A percentile compares a stretch with the other conserved stretches of the same genome.
These are phyloP conservation scores for Pristis pectinata DNA, from an alignment of 2,797 vertebrate species.

Conservation along the genomic window DNA sequence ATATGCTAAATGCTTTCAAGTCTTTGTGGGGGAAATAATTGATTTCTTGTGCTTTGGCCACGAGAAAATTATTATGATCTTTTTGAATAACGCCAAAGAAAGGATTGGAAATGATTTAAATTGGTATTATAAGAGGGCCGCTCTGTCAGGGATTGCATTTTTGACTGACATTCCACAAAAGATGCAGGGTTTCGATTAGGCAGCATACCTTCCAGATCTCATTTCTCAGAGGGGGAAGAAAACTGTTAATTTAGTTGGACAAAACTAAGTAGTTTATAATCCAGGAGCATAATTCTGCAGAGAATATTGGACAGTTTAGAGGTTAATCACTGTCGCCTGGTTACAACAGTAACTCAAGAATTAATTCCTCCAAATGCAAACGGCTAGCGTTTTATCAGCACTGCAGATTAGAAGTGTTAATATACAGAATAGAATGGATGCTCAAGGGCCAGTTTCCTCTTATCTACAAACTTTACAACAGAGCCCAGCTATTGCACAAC, in stretches of 20 bases:
- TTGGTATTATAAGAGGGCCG: constrained; percentile 97
- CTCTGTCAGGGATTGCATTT: constrained; percentile 79
- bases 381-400: constrained; percentile 98
- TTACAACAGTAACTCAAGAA: constrained; percentile 97
- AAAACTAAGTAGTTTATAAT: constrained; percentile 99
- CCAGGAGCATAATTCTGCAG: constrained; percentile 93
- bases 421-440: constrained; percentile 99
- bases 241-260: constrained; percentile 99
- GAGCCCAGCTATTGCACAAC: constrained; percentile 89
- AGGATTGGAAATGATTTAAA: constrained; percentile 99
- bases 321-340: constrained; percentile 99
- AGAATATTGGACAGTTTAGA: constrained; percentile 99
- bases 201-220: constrained; percentile 67
- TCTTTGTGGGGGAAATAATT: constrained; percentile 99
- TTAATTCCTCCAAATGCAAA: constrained; percentile 99
- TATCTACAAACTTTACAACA: constrained; percentile 99
- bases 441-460: constrained; percentile 99
- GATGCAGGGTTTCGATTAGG: constrained; percentile 83
- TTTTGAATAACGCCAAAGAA: constrained; percentile 99
- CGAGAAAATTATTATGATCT: constrained; percentile 99
- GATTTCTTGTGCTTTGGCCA: constrained; percentile 99
- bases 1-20: constrained; percentile 99
- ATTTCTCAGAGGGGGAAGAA: constrained; percentile 67
- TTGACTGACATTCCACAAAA: constrained; percentile 95
- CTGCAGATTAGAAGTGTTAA: constrained; percentile 99